Evolutionary conservation across 2,113 vertebrate species (phyloP).

Genomic region (Engraulis encrasicolus): DNA sequence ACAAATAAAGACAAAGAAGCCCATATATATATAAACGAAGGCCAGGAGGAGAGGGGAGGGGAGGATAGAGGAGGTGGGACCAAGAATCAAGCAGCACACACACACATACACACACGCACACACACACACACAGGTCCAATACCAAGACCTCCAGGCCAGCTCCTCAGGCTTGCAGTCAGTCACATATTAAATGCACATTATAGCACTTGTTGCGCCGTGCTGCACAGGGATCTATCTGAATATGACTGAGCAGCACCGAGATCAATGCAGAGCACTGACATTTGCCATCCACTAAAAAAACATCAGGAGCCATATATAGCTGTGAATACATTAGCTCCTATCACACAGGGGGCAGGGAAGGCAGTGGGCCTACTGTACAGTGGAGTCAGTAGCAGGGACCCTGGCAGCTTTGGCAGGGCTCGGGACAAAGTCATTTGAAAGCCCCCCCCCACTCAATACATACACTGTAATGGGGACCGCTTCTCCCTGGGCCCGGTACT

Average conservation of each 20-base stretch:
- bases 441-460: too few relatives aligned
- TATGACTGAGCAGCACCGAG: slow-evolving; percentile 1
- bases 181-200: neutral
- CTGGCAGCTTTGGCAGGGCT: too few relatives aligned
- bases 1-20: too few relatives aligned
- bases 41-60: neutral
- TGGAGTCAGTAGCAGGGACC: too few relatives aligned
- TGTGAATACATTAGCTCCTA: neutral
- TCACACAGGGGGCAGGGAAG: neutral
- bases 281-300: neutral
- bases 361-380: neutral
- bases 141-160: neutral
- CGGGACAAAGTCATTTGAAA: too few relatives aligned
- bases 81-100: neutral
- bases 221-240: neutral
- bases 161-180: neutral
- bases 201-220: too few relatives aligned
- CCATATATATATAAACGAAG: neutral
- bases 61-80: neutral
- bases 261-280: neutral
- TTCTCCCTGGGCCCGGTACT: too few relatives aligned
- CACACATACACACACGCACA: neutral
- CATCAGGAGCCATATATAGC: neutral
- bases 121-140: neutral
- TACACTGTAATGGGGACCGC: too few relatives aligned